Conservation (phyloP, 1,140 invertebrate genomes). For the Scaptomyza pallida region DNA sequence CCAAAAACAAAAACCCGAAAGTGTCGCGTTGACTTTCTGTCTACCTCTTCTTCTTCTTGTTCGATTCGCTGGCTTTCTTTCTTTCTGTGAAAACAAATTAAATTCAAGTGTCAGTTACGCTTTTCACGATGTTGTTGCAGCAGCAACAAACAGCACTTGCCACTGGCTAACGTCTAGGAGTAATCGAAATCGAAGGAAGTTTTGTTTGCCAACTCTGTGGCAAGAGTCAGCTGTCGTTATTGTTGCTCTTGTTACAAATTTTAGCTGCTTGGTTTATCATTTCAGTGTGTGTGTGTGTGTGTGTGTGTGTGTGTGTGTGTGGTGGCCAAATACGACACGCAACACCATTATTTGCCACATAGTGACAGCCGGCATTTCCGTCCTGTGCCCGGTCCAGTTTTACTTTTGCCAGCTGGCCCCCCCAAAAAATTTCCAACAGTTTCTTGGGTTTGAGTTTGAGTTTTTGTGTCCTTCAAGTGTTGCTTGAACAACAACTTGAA, state of each 20-base stretch:
- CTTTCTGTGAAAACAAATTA: constrained; percentile 71
- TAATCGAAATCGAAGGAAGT: background rate
- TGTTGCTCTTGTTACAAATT: constrained; percentile 46
- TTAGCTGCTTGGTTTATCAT: constrained; percentile 56
- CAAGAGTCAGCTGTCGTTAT: constrained; percentile 51
- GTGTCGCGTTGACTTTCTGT: constrained; percentile 61
- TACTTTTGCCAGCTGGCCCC: background rate
- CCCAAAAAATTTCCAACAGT: too few relatives aligned
- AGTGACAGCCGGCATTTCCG: constrained; percentile 71
- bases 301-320: background rate
- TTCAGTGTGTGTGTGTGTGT: too few relatives aligned
- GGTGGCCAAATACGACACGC: constrained; percentile 72
- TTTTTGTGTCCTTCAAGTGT: constrained; percentile 62
- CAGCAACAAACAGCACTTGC: background rate
- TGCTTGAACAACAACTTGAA: constrained; percentile 69
- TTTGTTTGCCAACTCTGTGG: constrained; percentile 19
- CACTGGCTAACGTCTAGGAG: background rate
- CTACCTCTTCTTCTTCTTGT: background rate
- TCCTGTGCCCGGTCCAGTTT: constrained; percentile 3
- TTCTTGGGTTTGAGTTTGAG: constrained; percentile 40
- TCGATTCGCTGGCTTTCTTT: background rate
- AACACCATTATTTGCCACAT: constrained; percentile 79
- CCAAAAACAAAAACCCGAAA: constrained; percentile 63
- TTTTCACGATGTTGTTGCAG: constrained; percentile 47
- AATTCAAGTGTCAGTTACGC: constrained; percentile 78